Percentiles rank a stretch among this genome's conserved stretches.
phyloP scores from a whole-genome alignment of 1,140 invertebrate genomes.

The Lordiphosa collinella region DNA sequence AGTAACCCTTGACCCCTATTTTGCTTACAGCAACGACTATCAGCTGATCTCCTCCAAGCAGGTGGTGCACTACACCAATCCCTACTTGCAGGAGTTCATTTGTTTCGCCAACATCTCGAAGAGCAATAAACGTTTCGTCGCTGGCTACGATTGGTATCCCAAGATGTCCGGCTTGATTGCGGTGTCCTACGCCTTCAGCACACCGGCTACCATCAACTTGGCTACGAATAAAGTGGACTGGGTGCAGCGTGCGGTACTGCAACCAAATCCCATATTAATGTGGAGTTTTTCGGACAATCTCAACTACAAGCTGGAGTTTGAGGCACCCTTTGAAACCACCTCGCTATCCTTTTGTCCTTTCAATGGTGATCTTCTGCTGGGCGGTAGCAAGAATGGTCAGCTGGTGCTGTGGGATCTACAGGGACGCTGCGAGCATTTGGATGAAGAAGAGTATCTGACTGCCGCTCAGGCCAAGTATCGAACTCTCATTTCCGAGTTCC shows the following conservation, averaged over 20 bases:
- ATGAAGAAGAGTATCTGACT: conserved; percentile 83
- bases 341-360: conserved; percentile 84
- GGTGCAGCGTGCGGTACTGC: conserved; percentile 80
- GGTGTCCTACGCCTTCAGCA: conserved; percentile 82
- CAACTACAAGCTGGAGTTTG: conserved; percentile 85
- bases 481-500: conserved; percentile 83
- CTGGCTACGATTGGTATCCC: conserved; percentile 85
- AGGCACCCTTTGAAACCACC: conserved; percentile 84
- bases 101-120: conserved; percentile 78
- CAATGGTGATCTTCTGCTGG: conserved; percentile 85
- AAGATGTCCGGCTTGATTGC: conserved; percentile 84
- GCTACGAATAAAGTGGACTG: conserved; percentile 33
- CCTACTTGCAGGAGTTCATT: conserved; percentile 66
- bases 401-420: conserved; percentile 87
- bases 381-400: conserved; percentile 87
- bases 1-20: no score
- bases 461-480: conserved; percentile 83
- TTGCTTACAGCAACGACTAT: conserved; percentile 63
- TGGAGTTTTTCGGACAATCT: conserved; percentile 87
- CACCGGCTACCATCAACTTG: conserved; percentile 35
- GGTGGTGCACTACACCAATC: conserved; percentile 60
- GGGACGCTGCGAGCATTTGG: conserved; percentile 84
- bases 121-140: conserved; percentile 81
- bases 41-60: conserved; percentile 45
- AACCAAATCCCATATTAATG: conserved; percentile 84